phyloP scores from a whole-genome alignment of 2,797 vertebrate species.

The Melanotaenia maccullochi region DNA sequence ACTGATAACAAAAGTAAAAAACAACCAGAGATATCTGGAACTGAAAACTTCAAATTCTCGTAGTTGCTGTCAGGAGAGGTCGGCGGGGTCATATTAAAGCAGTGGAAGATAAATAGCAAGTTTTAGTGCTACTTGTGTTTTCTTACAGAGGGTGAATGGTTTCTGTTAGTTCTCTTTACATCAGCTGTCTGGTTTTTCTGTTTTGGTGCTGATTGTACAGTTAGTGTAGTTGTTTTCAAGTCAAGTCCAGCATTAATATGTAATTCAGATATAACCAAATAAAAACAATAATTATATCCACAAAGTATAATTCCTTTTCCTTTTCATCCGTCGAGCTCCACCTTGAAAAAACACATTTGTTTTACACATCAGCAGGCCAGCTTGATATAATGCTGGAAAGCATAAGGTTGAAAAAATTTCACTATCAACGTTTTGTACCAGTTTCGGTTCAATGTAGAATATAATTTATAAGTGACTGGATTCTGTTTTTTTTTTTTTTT shows the following conservation, averaged over 20 bases:
- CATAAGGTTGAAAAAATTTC: background rate
- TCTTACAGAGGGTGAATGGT: no score
- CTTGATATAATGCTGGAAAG: background rate
- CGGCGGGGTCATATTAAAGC: background rate
- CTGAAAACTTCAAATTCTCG: no score
- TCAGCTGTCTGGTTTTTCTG: no score
- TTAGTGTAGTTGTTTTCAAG: no score
- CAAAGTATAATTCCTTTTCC: no score
- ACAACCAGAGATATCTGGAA: no score
- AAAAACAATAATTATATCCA: background rate
- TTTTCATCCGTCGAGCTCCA: no score
- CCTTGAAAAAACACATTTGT: no score
- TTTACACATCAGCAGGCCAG: background rate
- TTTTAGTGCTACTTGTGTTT: background rate
- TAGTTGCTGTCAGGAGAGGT: background rate
- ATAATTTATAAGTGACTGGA: background rate
- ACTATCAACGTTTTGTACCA: background rate
- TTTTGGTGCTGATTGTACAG: no score
- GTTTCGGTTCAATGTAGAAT: background rate
- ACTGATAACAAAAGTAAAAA: background rate
- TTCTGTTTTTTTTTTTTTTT: background rate
- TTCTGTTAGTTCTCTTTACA: no score
- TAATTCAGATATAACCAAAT: background rate
- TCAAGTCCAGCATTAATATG: background rate
- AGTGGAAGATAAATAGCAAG: background rate